These are phyloP conservation scores for Periophthalmodon schlosseri DNA, from an alignment of 2,113 vertebrate genomes.

Conservation along the genomic window DNA sequence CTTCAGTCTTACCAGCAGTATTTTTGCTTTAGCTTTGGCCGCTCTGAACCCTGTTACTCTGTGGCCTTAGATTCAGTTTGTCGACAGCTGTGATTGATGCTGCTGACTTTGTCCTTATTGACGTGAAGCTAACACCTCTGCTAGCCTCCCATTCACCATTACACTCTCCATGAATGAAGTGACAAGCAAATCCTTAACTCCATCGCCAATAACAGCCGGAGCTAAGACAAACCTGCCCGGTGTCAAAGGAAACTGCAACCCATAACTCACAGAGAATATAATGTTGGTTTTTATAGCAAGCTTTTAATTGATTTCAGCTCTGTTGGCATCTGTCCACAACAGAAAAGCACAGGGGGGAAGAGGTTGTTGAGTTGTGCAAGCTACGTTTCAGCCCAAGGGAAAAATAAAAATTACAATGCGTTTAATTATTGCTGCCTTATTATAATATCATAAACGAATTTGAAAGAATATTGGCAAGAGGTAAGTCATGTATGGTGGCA, in stretches of 20 bases:
- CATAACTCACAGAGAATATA: not conserved
- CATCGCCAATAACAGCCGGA: not conserved
- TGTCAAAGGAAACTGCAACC: not conserved
- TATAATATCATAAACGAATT: constrained; percentile 20
- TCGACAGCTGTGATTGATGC: constrained; percentile 53
- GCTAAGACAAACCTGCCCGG: not conserved
- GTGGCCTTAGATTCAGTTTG: constrained; percentile 14
- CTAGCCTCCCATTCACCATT: not conserved
- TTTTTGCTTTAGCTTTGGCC: not conserved
- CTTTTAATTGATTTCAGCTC: constrained; percentile 51
- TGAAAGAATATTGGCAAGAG: not conserved
- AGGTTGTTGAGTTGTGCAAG: constrained; percentile 10
- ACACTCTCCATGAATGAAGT: not conserved
- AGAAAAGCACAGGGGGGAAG: not conserved
- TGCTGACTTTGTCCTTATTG: constrained; percentile 49
- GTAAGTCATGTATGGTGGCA: not conserved
- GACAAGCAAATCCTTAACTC: constrained; percentile 1
- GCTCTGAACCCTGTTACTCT: not conserved
- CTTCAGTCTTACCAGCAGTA: not conserved
- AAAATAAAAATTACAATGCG: constrained; percentile 19
- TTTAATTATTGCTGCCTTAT: constrained; percentile 37
- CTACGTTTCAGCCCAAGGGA: constrained; percentile 19
- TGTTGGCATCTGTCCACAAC: constrained; percentile 38
- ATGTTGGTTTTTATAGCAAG: constrained; percentile 21
- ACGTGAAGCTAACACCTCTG: constrained; percentile 32